These are phyloP conservation scores for Mesocentrotus franciscanus DNA, from an alignment of 53 echinoderm and acorn worm species.

Conservation along the genomic window DNA sequence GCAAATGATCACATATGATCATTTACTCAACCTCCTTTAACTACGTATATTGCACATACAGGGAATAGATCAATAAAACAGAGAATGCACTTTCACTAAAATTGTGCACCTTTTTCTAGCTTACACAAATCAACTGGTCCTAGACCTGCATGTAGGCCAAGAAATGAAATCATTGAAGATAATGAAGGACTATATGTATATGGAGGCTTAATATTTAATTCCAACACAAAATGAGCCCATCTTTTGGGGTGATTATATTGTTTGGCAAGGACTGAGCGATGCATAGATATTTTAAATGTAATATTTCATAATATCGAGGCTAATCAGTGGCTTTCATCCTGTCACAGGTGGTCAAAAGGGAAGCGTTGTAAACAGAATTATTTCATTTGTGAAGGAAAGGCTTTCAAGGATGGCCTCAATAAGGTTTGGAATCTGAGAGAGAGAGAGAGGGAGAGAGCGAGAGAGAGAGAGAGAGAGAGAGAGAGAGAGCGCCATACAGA, in stretches of 20 bases:
- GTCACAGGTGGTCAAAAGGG: slow-evolving; percentile 22
- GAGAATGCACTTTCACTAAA: too few species aligned
- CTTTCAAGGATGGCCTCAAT: slow-evolving; percentile 36
- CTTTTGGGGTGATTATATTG: slow-evolving; percentile 27
- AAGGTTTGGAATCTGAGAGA: background rate
- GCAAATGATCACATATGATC: too few species aligned
- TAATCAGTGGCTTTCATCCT: slow-evolving; percentile 32
- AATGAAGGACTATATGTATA: background rate
- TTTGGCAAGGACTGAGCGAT: background rate
- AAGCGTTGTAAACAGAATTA: slow-evolving; percentile 37
- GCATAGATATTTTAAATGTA: background rate
- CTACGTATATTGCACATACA: too few species aligned
- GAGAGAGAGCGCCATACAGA: background rate
- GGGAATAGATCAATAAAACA: too few species aligned
- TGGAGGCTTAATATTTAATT: background rate
- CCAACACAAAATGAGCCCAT: slow-evolving; percentile 6
- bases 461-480: background rate
- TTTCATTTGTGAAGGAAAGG: slow-evolving; percentile 41
- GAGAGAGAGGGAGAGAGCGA: background rate
- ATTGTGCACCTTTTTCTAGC: too few species aligned
- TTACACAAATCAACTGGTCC: too few species aligned
- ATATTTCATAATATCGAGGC: slow-evolving; percentile 31
- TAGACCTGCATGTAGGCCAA: too few species aligned
- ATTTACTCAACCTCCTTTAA: too few species aligned
- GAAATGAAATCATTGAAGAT: background rate